Base-by-base conservation (phyloP, 1,140 invertebrate species). In the Drosophila kurseongensis region DNA sequence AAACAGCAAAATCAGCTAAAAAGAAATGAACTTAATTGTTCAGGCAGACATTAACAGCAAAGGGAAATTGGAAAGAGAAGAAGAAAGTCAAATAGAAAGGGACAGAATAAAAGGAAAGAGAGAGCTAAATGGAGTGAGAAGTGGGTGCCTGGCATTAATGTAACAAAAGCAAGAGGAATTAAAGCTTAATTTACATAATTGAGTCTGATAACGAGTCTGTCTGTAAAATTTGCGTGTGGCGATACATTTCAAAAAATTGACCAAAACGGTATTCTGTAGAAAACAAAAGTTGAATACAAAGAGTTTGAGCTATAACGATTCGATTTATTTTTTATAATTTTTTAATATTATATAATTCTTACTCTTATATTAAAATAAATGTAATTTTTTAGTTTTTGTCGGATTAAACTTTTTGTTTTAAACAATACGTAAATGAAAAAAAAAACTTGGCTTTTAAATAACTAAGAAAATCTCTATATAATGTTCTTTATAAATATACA, bases 121-220 rank as follows among this genome's bases (percentile, higher is more conserved):
- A 32, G 9, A 51, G 12, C 18, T 47, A 38, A 1, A 44, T 32
- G 29, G 45, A 38, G 18, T 4, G 2, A 27, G 35, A 32, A 29
- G 36, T 50, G 38, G 42, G 29, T 62, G 14, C 42, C 59, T 38
- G 59, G 44, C 59, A 66, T 65, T 63, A 48, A 66, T 65, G 62
- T 32, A 66, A 65, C 62, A 66, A 66, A 66, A 66, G 32, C 62
- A 48, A 38, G 10, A 9, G 41, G 56, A 69, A 69, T 67, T 56
- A 56, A 69, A 47, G 66, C 65, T 69, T 69, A 69, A 69, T 69
- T 68, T 56, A 23, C 66, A 56, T 69, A 69, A 69, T 66, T 65
- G 63, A 66, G 60, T 41, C 62, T 48, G 62, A 66, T 66, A 66
- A 63, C 42, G 62, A 66, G 58, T 47, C 63, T 27, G 8, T 32